A percentile compares a stretch with the other conserved stretches of the same genome.
Evolutionary conservation across 2,797 vertebrate species (phyloP).

Genomic region (Eulemur rubriventer): DNA sequence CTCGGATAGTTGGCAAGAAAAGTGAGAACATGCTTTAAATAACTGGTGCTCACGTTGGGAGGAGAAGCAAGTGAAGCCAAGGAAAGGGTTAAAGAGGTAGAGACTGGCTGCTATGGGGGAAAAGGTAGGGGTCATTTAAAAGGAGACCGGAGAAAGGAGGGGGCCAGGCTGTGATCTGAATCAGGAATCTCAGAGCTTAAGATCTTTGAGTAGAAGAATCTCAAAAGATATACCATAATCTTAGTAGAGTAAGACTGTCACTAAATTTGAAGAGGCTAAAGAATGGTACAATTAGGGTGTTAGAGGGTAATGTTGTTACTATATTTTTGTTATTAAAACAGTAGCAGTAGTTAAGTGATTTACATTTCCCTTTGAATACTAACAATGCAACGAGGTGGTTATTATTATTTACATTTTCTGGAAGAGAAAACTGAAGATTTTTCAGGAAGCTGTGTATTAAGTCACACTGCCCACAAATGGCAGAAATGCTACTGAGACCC

Average conservation of each 20-base stretch:
- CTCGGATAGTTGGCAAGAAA: background rate
- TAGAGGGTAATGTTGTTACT: background rate
- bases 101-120: background rate
- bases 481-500: background rate
- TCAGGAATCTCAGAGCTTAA: background rate
- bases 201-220: background rate
- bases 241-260: background rate
- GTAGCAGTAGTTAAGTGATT: background rate
- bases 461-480: background rate
- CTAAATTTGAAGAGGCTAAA: background rate
- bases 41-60: background rate
- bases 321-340: background rate
- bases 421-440: background rate
- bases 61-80: background rate
- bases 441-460: background rate
- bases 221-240: background rate
- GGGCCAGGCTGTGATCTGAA: background rate
- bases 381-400: background rate
- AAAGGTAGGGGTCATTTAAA: background rate
- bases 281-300: background rate
- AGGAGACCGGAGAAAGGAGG: background rate
- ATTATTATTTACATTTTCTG: background rate
- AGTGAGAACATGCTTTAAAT: background rate
- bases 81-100: background rate
- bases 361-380: background rate